These are phyloP conservation scores for Dorcus parallelipipedus DNA, from an alignment of 2,888 invertebrate species.

Conservation along the genomic window DNA sequence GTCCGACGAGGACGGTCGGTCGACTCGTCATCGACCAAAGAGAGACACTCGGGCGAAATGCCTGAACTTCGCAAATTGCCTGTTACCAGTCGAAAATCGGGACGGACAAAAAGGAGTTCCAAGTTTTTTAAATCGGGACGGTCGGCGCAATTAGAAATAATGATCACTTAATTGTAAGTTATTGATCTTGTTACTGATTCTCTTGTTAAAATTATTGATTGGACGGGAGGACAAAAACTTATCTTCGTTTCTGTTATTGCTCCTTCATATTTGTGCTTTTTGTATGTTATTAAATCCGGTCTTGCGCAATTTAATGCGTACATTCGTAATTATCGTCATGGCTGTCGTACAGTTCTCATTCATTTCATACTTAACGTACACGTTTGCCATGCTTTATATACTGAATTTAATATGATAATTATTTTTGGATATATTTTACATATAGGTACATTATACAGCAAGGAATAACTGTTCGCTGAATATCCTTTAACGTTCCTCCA, in stretches of 20 bases:
- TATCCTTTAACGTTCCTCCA: too few relatives aligned
- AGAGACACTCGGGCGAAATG: not conserved
- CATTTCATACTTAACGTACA: too few relatives aligned
- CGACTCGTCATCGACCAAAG: not conserved
- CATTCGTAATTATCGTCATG: too few relatives aligned
- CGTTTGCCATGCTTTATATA: too few relatives aligned
- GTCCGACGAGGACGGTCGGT: not conserved
- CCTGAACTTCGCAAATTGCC: constrained; percentile 47
- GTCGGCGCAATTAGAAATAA: constrained; percentile 46
- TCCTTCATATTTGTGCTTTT: too few relatives aligned
- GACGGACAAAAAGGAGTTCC: constrained; percentile 38
- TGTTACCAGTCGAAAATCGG: constrained; percentile 45
- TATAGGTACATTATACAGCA: too few relatives aligned
- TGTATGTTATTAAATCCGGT: too few relatives aligned
- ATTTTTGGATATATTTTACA: too few relatives aligned
- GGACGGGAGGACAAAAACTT: constrained; percentile 5
- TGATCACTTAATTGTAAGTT: constrained; percentile 51
- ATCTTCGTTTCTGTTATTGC: not conserved
- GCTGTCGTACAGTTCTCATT: too few relatives aligned
- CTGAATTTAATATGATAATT: too few relatives aligned
- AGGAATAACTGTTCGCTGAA: too few relatives aligned
- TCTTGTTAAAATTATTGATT: constrained; percentile 20
- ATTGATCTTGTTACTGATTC: constrained; percentile 34
- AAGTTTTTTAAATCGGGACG: constrained; percentile 41
- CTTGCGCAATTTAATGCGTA: too few relatives aligned